These are phyloP conservation scores for Myotis planiceps DNA, from an alignment of 2,797 vertebrate species.

Conservation along the genomic window DNA sequence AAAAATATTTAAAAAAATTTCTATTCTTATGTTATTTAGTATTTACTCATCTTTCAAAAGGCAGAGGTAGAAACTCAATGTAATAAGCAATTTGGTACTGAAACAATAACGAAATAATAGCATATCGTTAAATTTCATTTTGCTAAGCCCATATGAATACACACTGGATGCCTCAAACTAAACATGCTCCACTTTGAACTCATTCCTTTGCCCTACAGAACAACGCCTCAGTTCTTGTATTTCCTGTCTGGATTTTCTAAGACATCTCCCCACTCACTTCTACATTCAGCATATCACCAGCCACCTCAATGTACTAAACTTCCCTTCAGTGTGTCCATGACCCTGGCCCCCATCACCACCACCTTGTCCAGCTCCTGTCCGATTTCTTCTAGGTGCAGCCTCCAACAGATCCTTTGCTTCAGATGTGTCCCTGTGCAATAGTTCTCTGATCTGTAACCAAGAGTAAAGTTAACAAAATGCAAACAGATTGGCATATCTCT, in stretches of 20 bases:
- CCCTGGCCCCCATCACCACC: accelerated
- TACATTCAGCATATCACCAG: background rate
- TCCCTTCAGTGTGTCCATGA: background rate
- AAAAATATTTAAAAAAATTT: background rate
- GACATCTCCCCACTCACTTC: too few species aligned
- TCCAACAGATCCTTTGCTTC: background rate
- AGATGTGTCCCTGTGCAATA: background rate
- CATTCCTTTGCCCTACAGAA: background rate
- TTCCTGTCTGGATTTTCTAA: background rate
- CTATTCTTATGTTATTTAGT: background rate
- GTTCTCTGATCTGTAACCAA: background rate
- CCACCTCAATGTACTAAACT: background rate
- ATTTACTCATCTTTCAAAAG: conserved; percentile 18
- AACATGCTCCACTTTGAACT: background rate
- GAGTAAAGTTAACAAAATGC: background rate
- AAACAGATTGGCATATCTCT: background rate
- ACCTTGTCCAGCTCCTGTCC: background rate
- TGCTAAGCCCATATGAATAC: background rate
- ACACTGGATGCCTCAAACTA: background rate
- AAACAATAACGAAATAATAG: background rate
- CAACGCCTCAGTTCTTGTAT: background rate
- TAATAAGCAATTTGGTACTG: background rate
- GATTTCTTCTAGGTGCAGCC: background rate
- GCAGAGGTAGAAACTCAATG: background rate
- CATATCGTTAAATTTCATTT: background rate